Percentiles rank a stretch among this genome's conserved stretches.
phyloP scores from a whole-genome alignment of 1,140 invertebrate species.

The fruit fly (Drosophila melanogaster) region DNA sequence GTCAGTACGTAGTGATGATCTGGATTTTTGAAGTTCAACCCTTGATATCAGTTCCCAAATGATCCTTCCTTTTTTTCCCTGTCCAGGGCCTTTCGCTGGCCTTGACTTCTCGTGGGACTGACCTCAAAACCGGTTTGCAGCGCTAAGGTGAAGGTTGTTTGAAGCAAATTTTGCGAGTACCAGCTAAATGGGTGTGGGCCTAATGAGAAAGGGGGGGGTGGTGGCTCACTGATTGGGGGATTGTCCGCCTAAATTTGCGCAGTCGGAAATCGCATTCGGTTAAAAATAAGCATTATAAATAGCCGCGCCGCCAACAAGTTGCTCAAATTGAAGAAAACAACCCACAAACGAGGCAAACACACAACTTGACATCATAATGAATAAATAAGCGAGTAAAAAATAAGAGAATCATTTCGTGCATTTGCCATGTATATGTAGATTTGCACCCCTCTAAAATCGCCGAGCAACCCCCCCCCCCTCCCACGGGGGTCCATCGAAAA shows the following conservation, averaged over 20 bases:
- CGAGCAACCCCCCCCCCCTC: too few relatives aligned
- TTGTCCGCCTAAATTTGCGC: slow-evolving; percentile 26
- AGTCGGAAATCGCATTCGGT: slow-evolving; percentile 42
- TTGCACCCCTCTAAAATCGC: slow-evolving; percentile 1
- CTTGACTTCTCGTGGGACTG: neutral
- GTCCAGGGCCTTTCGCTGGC: neutral
- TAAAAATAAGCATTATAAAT: slow-evolving; percentile 57
- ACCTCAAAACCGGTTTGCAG: neutral
- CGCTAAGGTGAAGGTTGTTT: slow-evolving; percentile 20
- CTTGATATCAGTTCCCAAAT: neutral
- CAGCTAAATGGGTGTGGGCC: neutral
- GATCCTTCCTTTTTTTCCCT: neutral
- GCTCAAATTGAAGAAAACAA: slow-evolving; percentile 40
- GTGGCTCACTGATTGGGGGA: slow-evolving; percentile 7
- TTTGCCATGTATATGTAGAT: slow-evolving; percentile 21
- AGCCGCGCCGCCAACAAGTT: slow-evolving; percentile 13
- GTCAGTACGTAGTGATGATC: neutral
- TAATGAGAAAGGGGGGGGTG: slow-evolving; percentile 5
- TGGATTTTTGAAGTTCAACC: neutral
- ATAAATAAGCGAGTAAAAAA: slow-evolving; percentile 40
- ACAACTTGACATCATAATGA: slow-evolving; percentile 24
- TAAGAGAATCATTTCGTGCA: slow-evolving; percentile 50
- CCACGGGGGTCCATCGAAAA: slow-evolving; percentile 21
- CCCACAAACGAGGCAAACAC: slow-evolving; percentile 3
- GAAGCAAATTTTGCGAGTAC: neutral